Conservation (phyloP, 2,888 invertebrate genomes). For the Erebia palarica region DNA sequence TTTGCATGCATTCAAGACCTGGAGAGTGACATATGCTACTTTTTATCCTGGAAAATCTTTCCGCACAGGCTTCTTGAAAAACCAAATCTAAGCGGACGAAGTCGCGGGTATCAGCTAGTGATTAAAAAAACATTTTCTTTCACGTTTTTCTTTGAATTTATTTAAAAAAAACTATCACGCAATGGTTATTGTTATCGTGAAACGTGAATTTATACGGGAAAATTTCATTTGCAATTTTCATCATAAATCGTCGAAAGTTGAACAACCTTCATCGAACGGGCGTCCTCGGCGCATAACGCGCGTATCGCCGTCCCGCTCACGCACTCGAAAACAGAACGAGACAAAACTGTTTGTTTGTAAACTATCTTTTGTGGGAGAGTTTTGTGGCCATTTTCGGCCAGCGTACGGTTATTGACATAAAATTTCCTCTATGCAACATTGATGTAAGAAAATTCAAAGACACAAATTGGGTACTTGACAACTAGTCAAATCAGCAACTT, state of each 20-base stretch:
- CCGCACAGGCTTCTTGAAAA: too few species aligned
- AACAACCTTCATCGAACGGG: constrained; percentile 63
- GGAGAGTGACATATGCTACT: too few species aligned
- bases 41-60: too few species aligned
- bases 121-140: neutral
- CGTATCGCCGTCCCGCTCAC: constrained; percentile 51
- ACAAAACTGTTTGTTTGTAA: constrained; percentile 71
- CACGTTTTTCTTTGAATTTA: neutral
- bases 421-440: constrained; percentile 27
- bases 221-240: constrained; percentile 53
- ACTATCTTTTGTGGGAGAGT: constrained; percentile 61
- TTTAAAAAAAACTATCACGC: constrained; percentile 11
- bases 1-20: too few species aligned
- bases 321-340: constrained; percentile 51
- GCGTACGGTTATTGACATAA: constrained; percentile 37
- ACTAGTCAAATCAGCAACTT: too few species aligned
- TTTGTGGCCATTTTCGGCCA: constrained; percentile 44
- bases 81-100: too few species aligned
- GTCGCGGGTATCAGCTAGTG: too few species aligned
- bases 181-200: constrained; percentile 11
- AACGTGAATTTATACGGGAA: constrained; percentile 23
- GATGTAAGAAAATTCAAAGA: neutral
- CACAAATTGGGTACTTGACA: too few species aligned
- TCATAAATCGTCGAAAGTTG: constrained; percentile 62
- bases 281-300: constrained; percentile 43